phyloP scores from a whole-genome alignment of 2,113 vertebrate species.

The Brienomyrus longianalis region DNA sequence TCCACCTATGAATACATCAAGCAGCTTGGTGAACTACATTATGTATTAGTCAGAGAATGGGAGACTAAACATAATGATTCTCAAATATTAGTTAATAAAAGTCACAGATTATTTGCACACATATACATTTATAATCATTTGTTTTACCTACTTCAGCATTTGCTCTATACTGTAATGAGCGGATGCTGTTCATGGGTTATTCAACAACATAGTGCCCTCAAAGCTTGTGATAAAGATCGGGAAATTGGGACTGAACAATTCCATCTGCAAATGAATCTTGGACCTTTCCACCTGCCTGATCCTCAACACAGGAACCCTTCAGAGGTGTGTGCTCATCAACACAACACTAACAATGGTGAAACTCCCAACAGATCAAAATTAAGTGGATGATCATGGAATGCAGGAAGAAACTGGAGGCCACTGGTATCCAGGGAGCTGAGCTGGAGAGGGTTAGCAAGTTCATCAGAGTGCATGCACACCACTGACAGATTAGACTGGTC shows the following conservation, averaged over 20 bases:
- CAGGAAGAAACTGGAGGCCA: background rate
- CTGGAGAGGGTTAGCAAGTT: background rate
- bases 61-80: background rate
- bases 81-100: background rate
- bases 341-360: background rate
- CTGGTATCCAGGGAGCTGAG: background rate
- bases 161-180: background rate
- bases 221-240: background rate
- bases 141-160: background rate
- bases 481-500: background rate
- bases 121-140: background rate
- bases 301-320: background rate
- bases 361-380: background rate
- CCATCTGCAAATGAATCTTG: background rate
- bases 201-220: background rate
- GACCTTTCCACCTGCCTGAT: background rate
- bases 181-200: background rate
- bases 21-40: background rate
- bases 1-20: conserved; percentile 64
- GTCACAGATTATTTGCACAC: background rate
- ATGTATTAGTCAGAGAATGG: background rate
- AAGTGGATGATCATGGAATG: background rate
- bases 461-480: background rate
- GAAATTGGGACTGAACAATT: background rate
- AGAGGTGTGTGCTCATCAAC: background rate